These are phyloP conservation scores for Eupristina koningsbergeri DNA, from an alignment of 1,140 invertebrate genomes.

Conservation along the genomic window DNA sequence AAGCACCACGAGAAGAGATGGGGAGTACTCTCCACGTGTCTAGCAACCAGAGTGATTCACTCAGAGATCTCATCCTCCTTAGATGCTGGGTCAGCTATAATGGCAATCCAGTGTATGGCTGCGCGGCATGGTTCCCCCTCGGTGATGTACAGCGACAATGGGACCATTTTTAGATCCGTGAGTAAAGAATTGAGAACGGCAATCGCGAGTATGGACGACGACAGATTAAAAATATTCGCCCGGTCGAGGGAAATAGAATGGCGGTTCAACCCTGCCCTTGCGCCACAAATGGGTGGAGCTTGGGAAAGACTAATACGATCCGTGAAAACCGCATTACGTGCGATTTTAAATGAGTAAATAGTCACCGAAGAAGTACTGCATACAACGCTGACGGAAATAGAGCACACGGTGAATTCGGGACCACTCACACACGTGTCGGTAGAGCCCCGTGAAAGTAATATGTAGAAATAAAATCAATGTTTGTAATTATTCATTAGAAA, in stretches of 20 bases:
- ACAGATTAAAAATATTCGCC: slow-evolving; percentile 6
- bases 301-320: not conserved
- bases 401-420: slow-evolving; percentile 2
- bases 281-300: too few relatives aligned
- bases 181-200: slow-evolving; percentile 52
- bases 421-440: slow-evolving; percentile 18
- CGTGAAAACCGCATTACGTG: not conserved
- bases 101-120: slow-evolving; percentile 35
- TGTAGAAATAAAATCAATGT: too few relatives aligned
- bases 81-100: slow-evolving; percentile 38
- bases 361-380: slow-evolving; percentile 35
- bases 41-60: slow-evolving; percentile 67
- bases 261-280: not conserved
- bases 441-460: slow-evolving; percentile 47
- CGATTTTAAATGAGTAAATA: not conserved
- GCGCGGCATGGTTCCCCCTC: slow-evolving; percentile 48
- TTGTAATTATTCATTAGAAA: too few relatives aligned
- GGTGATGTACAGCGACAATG: slow-evolving; percentile 56
- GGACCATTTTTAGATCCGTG: slow-evolving; percentile 59
- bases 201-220: slow-evolving; percentile 41
- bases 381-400: not conserved
- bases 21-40: slow-evolving; percentile 67
- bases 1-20: slow-evolving; percentile 47
- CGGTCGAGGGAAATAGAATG: not conserved
- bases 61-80: slow-evolving; percentile 61